These are phyloP conservation scores for Mus caroli DNA, from an alignment of 2,797 vertebrate genomes.

Conservation along the genomic window DNA sequence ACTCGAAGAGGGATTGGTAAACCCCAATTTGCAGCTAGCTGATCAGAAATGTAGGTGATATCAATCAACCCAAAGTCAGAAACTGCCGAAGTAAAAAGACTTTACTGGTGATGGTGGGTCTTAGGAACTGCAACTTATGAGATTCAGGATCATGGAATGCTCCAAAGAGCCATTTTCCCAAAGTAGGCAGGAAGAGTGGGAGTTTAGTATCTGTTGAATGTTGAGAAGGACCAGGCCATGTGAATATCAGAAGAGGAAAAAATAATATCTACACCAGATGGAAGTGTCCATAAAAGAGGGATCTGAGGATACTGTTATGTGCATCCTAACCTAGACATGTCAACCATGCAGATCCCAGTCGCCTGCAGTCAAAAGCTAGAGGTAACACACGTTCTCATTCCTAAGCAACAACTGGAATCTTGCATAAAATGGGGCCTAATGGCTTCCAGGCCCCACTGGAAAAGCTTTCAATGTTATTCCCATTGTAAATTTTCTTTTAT, in stretches of 20 bases:
- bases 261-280: not conserved
- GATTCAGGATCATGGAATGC: not conserved
- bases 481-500: not conserved
- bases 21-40: not conserved
- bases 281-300: not conserved
- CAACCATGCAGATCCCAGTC: not conserved
- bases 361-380: not conserved
- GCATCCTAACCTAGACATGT: not conserved
- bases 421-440: not conserved
- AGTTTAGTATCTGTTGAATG: not conserved
- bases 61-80: not conserved
- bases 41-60: not conserved
- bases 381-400: not conserved
- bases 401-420: not conserved
- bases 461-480: not conserved
- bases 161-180: not conserved
- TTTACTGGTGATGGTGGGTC: not conserved
- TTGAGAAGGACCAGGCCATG: not conserved
- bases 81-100: not conserved
- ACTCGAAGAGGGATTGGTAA: not conserved
- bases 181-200: not conserved
- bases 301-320: no score
- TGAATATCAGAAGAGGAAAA: not conserved
- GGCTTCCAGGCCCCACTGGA: not conserved
- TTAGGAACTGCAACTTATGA: not conserved